Base-by-base conservation (phyloP, 2,888 invertebrate genomes). In the Conomelus anceps region DNA sequence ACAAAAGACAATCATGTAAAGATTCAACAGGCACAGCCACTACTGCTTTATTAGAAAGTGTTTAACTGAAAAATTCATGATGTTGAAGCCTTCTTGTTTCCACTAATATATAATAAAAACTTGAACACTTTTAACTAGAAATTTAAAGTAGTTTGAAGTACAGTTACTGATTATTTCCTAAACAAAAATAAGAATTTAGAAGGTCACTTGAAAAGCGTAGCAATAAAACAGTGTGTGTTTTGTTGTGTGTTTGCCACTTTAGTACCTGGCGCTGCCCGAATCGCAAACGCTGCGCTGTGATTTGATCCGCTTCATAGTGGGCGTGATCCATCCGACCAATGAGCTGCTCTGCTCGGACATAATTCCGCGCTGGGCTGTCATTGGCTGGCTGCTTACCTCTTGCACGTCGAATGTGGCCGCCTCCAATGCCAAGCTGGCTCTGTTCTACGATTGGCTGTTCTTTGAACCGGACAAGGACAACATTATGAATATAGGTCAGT, bases 381-480 rank as follows among this genome's bases (percentile, higher is more conserved):
- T 98, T 92, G 98, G 98, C 89, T 98, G 98, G 98, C 95, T 98
- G 11, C 94, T 98, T 89, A 98, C 98, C 85, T 98, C 98, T 20
- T 98, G 98, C 93, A 98, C 98, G 84, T 97, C 97, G 86, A 96
- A 96, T 92, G 97, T 98, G 41, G 97, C 98, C 86, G 97, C 97
- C 89, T 97, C 98, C 88, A 98, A 98, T 94, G 97, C 98, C 86
- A 98, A 98, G 94, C 94, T 98, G 89, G 97, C 98, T 22, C 94
- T 98, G 87, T 98, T 98, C 93, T 98, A 97, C 93, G 98, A 98
- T 93, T 98, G 98, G 98, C 94, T 98, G 85, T 97, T 98, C 92
- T 98, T 97, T 93, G 98, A 98, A 92, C 95, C 97, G 22, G 97
- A 97, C 91, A 97, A 96, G 93, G 98, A 98, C 93, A 98, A 98